Evolutionary conservation across 2,797 vertebrate genomes (phyloP).

Genomic region (Darevskia mixta): DNA sequence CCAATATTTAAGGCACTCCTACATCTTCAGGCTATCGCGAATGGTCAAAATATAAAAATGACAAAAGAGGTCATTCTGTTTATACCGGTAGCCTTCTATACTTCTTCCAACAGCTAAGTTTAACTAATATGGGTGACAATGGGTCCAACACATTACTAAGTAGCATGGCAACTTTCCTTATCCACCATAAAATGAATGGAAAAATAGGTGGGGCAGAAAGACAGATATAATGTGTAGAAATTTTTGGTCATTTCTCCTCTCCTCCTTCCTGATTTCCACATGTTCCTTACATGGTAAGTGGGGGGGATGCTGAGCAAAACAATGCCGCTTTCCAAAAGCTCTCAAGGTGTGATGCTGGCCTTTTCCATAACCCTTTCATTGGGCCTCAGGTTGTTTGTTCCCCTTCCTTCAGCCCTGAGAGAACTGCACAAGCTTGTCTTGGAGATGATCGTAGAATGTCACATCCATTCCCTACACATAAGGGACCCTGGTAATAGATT

Average conservation of each 20-base stretch:
- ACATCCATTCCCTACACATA: background rate
- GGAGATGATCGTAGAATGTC: background rate
- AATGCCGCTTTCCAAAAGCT: background rate
- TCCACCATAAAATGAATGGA: background rate
- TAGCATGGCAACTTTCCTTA: background rate
- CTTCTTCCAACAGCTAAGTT: slow-evolving; percentile 17
- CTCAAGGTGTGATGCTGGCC: background rate
- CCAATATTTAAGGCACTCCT: background rate
- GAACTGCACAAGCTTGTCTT: background rate
- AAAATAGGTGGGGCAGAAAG: background rate
- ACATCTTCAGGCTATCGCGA: background rate
- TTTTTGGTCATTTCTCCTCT: background rate
- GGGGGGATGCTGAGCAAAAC: too few species aligned
- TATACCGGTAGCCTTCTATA: slow-evolving; percentile 15
- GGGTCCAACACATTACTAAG: slow-evolving; percentile 20
- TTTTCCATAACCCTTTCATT: background rate
- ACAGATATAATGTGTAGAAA: background rate
- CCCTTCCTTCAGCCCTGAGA: background rate
- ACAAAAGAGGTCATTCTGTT: background rate
- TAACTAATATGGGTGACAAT: slow-evolving; percentile 3
- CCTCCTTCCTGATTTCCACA: too few species aligned
- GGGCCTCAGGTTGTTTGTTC: background rate
- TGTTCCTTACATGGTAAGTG: background rate
- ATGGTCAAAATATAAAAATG: background rate
- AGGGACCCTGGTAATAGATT: background rate